phyloP scores from a whole-genome alignment of 1,140 invertebrate genomes.

The Caenorhabditis tropicalis region DNA sequence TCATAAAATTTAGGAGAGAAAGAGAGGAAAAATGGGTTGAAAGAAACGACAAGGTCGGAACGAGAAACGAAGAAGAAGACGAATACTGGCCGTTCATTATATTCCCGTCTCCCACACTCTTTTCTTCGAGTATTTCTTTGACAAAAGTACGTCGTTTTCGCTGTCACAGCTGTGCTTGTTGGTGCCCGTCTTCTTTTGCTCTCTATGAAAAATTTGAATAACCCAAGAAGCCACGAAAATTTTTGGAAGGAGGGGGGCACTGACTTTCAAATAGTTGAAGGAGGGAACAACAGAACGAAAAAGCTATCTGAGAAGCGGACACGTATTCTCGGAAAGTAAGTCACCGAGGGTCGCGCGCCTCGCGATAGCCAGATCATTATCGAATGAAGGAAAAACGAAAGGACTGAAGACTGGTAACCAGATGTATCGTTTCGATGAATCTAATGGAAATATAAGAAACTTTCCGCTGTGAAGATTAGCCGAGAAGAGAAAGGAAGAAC shows the following conservation, averaged over 20 bases:
- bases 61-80: neutral
- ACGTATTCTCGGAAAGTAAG: slow-evolving; percentile 38
- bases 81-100: slow-evolving; percentile 25
- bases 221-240: slow-evolving; percentile 7
- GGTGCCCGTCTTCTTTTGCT: neutral
- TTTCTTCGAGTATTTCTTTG: slow-evolving; percentile 39
- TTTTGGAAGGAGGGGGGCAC: neutral
- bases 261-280: neutral
- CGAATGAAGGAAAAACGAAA: slow-evolving; percentile 8
- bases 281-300: neutral
- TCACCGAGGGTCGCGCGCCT: neutral
- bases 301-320: slow-evolving; percentile 27
- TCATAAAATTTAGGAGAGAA: neutral
- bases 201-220: slow-evolving; percentile 43
- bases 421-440: neutral
- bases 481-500: neutral
- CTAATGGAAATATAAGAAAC: slow-evolving; percentile 1
- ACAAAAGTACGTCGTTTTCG: slow-evolving; percentile 43
- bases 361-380: slow-evolving; percentile 37
- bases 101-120: slow-evolving; percentile 21
- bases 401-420: neutral
- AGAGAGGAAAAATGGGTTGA: neutral
- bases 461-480: slow-evolving; percentile 27
- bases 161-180: slow-evolving; percentile 8
- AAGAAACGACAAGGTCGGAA: slow-evolving; percentile 14